phyloP scores from a whole-genome alignment of 2,113 vertebrate species.

The Thermophis baileyi region DNA sequence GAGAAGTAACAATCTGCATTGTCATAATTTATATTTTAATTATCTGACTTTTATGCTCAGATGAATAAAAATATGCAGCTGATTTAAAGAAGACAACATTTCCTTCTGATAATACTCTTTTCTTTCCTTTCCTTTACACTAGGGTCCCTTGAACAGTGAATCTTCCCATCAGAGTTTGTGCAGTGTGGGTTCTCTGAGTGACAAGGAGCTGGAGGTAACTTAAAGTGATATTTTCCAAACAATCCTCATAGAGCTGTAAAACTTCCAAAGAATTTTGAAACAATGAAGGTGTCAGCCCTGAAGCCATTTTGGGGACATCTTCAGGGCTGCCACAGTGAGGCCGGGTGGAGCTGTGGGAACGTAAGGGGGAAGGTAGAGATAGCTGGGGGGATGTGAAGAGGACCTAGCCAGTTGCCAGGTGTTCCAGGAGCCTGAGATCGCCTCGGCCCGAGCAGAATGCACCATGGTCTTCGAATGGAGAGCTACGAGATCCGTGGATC shows the following conservation, averaged over 20 bases:
- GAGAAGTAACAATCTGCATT: background rate
- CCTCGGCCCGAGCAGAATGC: too few relatives aligned
- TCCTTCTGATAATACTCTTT: slow-evolving; percentile 50
- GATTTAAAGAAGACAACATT: slow-evolving; percentile 3
- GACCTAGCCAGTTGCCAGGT: too few relatives aligned
- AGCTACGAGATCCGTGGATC: too few relatives aligned
- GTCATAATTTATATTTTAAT: background rate
- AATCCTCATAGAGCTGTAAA: background rate
- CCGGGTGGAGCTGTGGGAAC: too few relatives aligned
- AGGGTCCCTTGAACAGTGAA: slow-evolving; percentile 95
- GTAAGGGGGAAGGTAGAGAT: too few relatives aligned
- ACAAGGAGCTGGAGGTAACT: slow-evolving; percentile 97
- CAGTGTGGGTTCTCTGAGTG: slow-evolving; percentile 97
- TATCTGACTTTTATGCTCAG: background rate
- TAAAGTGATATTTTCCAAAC: background rate
- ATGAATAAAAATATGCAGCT: background rate
- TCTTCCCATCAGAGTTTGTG: slow-evolving; percentile 99
- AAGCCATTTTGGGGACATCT: too few relatives aligned
- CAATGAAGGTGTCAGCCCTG: too few relatives aligned
- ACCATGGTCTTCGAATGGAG: too few relatives aligned
- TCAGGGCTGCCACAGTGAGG: too few relatives aligned
- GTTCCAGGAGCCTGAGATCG: too few relatives aligned
- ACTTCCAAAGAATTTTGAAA: too few relatives aligned
- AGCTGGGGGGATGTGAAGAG: too few relatives aligned
- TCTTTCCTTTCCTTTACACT: slow-evolving; percentile 36